Evolutionary conservation across 2,113 vertebrate genomes (phyloP), one percentile per base, ranked within the genome.

Genomic region (Abramis brama): DNA sequence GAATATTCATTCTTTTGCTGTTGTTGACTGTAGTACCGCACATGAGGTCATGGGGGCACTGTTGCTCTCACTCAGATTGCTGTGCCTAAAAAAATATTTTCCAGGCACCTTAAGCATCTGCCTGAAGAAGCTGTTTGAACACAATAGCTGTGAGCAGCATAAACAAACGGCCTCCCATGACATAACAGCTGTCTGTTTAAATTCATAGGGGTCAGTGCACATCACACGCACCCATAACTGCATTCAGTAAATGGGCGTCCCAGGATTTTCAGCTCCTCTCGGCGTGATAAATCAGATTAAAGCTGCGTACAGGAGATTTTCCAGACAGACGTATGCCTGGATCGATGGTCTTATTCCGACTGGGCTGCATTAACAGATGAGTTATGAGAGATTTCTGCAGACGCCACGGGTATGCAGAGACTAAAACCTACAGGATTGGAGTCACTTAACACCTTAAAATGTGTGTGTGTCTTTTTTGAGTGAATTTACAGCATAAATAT

Each of bases 31-130:
- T 66, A 90, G 78, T 90, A 85, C 77, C 86, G 57, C 36, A 66
- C 85, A 27, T 73, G 89, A 92, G 64, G 85, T 90, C 92, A 89
- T 93, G 95, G 87, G 92, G 94, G 94, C 94, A 91, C 94, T 95
- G 92, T 94, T 89, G 91, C 83, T 91, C 87, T 92, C 93, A 86
- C 70, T 88, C 59, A 85, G 55, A 74, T 68, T 43, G 33, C 21
- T 62, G 60, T 1, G 55, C 52, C 80, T 64, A 43, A 83, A 86
- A 85, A 79, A 79, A 76, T 50, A 77, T 15, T 85, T 74, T 74
- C 52, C 23, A 13, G 82, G 79, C 66, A 78, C 66, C 82, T 86
- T 27, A 64, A 82, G 79, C 64, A 77, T 86, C 87, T 88, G 76
- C 66, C 86, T 55, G 76, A 79, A 83, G 59, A 64, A 85, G 68